Conservation (phyloP, 2,888 invertebrate species). For the Mythimna pallens region DNA sequence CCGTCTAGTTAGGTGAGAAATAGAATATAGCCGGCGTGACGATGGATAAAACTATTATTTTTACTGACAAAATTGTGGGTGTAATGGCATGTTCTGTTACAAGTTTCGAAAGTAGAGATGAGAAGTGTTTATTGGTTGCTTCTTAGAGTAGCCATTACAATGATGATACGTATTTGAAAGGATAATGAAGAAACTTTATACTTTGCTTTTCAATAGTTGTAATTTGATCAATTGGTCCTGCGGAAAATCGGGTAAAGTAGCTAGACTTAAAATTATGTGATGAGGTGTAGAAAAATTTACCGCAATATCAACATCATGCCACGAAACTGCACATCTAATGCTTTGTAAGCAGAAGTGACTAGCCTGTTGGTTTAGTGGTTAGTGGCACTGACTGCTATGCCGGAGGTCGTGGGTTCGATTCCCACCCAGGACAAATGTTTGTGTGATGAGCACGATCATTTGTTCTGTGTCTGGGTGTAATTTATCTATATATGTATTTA, state of each 20-base stretch:
- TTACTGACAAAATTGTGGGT: slow-evolving; percentile 57
- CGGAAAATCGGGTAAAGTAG: not conserved
- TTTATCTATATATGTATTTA: no score
- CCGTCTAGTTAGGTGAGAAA: slow-evolving; percentile 71
- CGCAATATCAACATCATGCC: no score
- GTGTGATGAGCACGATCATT: no score
- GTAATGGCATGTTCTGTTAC: slow-evolving; percentile 56
- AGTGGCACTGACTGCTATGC: no score
- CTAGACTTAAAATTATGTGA: not conserved
- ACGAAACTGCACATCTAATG: no score
- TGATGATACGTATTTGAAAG: slow-evolving; percentile 26
- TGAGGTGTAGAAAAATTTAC: no score
- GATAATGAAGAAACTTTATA: slow-evolving; percentile 14
- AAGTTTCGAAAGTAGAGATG: slow-evolving; percentile 47
- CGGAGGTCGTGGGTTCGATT: no score
- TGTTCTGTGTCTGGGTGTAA: no score
- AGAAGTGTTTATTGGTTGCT: slow-evolving; percentile 55
- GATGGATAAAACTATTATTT: slow-evolving; percentile 59
- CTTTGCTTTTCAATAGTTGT: not conserved
- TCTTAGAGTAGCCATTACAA: slow-evolving; percentile 37
- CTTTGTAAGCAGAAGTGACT: no score
- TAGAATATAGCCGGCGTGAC: slow-evolving; percentile 59
- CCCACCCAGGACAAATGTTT: no score
- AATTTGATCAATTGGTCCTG: not conserved
- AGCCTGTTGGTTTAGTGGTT: no score